Conservation (phyloP, 2,888 invertebrate genomes). For the Melolontha melolontha region DNA sequence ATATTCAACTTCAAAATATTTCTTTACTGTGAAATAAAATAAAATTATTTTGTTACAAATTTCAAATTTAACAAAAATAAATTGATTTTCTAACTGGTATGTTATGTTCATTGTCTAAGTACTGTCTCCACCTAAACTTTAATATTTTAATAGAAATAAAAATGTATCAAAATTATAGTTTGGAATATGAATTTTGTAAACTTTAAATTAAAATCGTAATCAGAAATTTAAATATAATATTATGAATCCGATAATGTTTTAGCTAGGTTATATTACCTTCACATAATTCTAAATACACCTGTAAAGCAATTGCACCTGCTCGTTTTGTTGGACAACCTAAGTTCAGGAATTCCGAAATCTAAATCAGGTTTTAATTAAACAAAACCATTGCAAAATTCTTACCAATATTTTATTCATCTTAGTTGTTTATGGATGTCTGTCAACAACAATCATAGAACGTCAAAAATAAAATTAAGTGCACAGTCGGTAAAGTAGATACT, state of each 20-base stretch:
- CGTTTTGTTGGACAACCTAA: conserved; percentile 65
- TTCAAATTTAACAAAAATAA: background rate
- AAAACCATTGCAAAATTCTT: conserved; percentile 56
- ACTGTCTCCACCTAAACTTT: too few species aligned
- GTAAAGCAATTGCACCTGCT: conserved; percentile 66
- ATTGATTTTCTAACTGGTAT: too few species aligned
- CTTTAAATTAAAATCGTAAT: too few species aligned
- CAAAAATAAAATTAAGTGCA: background rate
- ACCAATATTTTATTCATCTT: conserved; percentile 42
- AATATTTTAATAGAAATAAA: background rate
- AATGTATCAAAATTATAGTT: too few species aligned
- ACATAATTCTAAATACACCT: conserved; percentile 69
- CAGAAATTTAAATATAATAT: conserved; percentile 27
- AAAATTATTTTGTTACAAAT: background rate
- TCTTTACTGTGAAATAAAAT: conserved; percentile 59
- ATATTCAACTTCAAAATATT: conserved; percentile 66
- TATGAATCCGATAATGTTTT: conserved; percentile 42
- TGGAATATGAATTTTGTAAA: too few species aligned
- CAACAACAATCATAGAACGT: background rate
- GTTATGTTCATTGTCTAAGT: too few species aligned
- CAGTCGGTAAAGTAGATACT: conserved; percentile 8
- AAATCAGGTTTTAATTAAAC: conserved; percentile 42
- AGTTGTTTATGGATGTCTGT: background rate
- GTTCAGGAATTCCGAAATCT: conserved; percentile 65
- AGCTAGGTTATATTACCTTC: conserved; percentile 64